Conservation (phyloP, 30 jellyfish, hydroid and myxozoan genomes). For the Mastigias papua region DNA sequence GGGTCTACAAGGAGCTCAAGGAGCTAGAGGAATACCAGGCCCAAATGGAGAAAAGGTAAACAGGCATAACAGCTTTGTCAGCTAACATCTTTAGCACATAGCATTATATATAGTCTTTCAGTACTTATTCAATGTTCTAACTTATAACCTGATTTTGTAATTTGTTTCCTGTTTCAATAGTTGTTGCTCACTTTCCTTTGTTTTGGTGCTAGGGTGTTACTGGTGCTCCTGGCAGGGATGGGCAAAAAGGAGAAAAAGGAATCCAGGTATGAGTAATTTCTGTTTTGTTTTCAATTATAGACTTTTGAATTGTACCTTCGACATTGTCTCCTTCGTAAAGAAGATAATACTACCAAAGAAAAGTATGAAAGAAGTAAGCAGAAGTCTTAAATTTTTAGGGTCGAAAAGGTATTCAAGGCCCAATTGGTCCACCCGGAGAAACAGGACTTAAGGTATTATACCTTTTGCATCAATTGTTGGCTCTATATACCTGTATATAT, state of each 20-base stretch:
- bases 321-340: neutral
- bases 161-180: no score
- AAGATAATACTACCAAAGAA: neutral
- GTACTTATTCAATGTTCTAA: no score
- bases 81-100: no score
- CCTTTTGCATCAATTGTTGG: no score
- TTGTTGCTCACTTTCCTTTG: neutral
- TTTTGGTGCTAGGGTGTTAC: neutral
- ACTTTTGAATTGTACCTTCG: neutral
- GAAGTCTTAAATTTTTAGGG: slow-evolving; percentile 29
- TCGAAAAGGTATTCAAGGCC: slow-evolving; percentile 64
- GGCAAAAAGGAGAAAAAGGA: slow-evolving; percentile 66
- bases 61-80: no score
- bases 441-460: slow-evolving; percentile 20
- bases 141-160: no score
- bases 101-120: no score
- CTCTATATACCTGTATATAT: no score
- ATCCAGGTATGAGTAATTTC: slow-evolving; percentile 12
- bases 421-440: slow-evolving; percentile 42
- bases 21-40: slow-evolving; percentile 74
- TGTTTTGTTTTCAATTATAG: neutral
- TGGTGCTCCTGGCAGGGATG: slow-evolving; percentile 52
- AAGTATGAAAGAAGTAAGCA: no score
- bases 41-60: slow-evolving; percentile 53
- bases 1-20: slow-evolving; percentile 74